Evolutionary conservation across 2,797 vertebrate genomes (phyloP).

Genomic region (Oophaga sylvatica): DNA sequence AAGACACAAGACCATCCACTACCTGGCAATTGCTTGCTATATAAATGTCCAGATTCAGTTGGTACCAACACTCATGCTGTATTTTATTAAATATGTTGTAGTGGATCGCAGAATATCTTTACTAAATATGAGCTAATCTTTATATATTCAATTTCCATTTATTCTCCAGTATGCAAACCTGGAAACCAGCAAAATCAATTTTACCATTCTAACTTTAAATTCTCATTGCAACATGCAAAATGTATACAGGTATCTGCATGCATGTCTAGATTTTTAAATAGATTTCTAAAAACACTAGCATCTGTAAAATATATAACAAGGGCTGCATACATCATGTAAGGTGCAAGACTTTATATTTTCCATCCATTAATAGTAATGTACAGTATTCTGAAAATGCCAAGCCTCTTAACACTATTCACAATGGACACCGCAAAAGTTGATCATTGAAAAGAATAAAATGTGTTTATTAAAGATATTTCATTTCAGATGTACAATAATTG

Average conservation of each 20-base stretch:
- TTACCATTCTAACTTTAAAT: background rate
- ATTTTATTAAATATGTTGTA: background rate
- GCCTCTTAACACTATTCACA: background rate
- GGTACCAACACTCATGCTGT: background rate
- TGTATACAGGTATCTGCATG: background rate
- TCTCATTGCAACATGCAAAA: background rate
- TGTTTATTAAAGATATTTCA: background rate
- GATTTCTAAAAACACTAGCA: background rate
- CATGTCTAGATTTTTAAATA: background rate
- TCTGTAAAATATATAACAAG: background rate
- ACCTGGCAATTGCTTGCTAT: background rate
- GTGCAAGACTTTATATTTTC: background rate
- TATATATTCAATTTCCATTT: background rate
- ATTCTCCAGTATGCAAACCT: background rate
- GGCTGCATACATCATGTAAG: background rate
- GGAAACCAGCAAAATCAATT: background rate
- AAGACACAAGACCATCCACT: background rate
- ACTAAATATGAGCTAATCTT: background rate
- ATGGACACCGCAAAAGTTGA: background rate
- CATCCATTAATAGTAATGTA: background rate
- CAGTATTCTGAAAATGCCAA: background rate
- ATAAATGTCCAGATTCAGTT: background rate
- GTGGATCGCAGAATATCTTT: background rate
- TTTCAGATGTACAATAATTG: background rate
- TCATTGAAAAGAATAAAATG: background rate